Evolutionary conservation across 2,113 vertebrate species (phyloP), one percentile per base, ranked within the genome.

Genomic region (Camelus dromedarius): DNA sequence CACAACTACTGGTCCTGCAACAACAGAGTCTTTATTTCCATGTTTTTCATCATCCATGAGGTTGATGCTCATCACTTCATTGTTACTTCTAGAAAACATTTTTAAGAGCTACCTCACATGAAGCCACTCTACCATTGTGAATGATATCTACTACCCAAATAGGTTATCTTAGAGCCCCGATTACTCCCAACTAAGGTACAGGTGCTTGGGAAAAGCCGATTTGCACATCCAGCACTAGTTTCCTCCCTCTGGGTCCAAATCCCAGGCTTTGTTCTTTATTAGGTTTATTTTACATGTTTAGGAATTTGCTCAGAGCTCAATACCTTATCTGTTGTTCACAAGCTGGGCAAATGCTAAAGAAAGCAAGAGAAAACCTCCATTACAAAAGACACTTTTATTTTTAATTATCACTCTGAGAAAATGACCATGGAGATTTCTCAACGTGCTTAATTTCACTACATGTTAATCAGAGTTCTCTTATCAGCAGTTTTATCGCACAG

Each of bases 151-250:
- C 30, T 72, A 8, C 80, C 32, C 18, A 32, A 0, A 14, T 64
- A 62, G 52, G 56, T 60, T 22, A 7, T 35, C n/a, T 32, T 46
- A 69, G 22, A 35, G 16, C 48, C 24, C 77, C 48, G 52, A 72
- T 10, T 22, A 60, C 75, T n/a, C 30, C 58, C 35, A 48, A 18
- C n/a, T 8, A 18, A 75, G 52, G 38, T 1, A 69, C 3, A 1
- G 30, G 10, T 46, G 50, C 35, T 60, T 69, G n/a, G 48, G 76
- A 35, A 38, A 62, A 72, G 32, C 35, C 30, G 12, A 54, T 10
- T 56, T 64, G 32, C 22, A 22, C 0, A 2, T 2, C 6, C 26
- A 4, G 19, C 8, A 6, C 82, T 48, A 20, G 0, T 73, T 26
- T 69, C 52, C 54, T 38, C 30, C 46, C 35, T 35, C 22, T 11